phyloP scores from a whole-genome alignment of 2,888 invertebrate species.

The Drosophila mimica region DNA sequence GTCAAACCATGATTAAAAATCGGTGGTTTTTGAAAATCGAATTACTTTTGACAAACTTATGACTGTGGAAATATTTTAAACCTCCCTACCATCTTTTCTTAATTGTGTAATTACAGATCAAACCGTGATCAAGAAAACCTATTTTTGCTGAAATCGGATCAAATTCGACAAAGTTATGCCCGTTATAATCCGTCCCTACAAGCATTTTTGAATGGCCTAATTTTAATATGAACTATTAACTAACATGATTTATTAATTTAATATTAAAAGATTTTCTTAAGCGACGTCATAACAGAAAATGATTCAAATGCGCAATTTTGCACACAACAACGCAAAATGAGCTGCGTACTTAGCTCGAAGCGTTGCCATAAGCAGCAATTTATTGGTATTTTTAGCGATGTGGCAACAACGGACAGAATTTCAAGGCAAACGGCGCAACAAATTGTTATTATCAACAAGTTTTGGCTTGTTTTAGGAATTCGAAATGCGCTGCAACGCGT shows the following conservation, averaged over 20 bases:
- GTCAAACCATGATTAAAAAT: neutral
- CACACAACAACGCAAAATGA: neutral
- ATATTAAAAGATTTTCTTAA: neutral
- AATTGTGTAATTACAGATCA: neutral
- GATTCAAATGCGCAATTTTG: neutral
- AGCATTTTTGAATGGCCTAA: neutral
- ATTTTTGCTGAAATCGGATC: neutral
- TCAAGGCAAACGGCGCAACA: conserved; percentile 31
- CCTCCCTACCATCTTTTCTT: neutral
- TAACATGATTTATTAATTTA: neutral
- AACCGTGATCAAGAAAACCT: fast-evolving
- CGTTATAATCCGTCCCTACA: neutral
- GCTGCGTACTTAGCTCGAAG: neutral
- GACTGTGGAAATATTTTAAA: too few relatives aligned
- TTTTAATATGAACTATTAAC: neutral
- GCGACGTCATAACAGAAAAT: neutral
- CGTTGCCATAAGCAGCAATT: neutral
- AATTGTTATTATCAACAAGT: conserved; percentile 29
- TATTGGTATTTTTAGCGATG: conserved; percentile 28
- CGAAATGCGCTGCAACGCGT: conserved; percentile 9
- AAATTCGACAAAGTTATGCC: neutral
- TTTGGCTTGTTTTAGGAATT: conserved; percentile 32
- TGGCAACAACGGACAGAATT: conserved; percentile 33
- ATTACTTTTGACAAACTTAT: neutral
- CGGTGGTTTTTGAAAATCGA: neutral